Evolutionary conservation across 2,113 vertebrate genomes (phyloP), one percentile per base, ranked within the genome.

Genomic region (Nipponia nippon): DNA sequence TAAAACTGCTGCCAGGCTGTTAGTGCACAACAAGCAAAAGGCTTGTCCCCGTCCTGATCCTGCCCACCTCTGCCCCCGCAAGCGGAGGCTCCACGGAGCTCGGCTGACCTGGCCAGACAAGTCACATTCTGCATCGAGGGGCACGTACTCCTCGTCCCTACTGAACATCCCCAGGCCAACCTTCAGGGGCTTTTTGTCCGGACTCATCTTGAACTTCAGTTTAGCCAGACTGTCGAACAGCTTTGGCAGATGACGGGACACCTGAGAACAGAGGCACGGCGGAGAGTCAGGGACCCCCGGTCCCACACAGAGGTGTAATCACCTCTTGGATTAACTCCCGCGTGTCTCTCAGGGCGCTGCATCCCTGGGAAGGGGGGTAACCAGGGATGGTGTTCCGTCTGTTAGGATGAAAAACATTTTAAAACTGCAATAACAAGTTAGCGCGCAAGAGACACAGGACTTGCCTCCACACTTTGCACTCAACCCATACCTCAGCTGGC

Each of bases 161-260:
- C 98, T 98, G 95, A 97, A 98, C 98, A 98, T 98, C 26, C 98
- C 98, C 16, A 95, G 22, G 26, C 91, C 97, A 0, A 90, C 1
- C 66, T 98, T 98, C 88, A 93, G 27, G 0, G 97, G 95, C 23
- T 95, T 86, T 22, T 73, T 58, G 1, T 53, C 10, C 0, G 50
- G 19, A 1, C 75, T 80, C 7, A 58, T 71, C 42, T 15, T 94
- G 93, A 98, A 98, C 91, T 97, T 94, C 36, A 98, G 96, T 16
- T 95, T 98, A 34, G 98, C 98, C 71, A 98, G 65, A 17, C 98
- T 98, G 84, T 98, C 98, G 0, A 98, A 98, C 38, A 98, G 95
- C 72, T 98, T 98, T 0, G 97, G 90, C 77, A 98, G 81, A 56
- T 98, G 98, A 22, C 93, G 97, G 61, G 96, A 97, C 82, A 98